A percentile compares a stretch with the other conserved stretches of the same genome.
Evolutionary conservation across 2,797 vertebrate species (phyloP).

Genomic region (Setipinna tenuifilis): DNA sequence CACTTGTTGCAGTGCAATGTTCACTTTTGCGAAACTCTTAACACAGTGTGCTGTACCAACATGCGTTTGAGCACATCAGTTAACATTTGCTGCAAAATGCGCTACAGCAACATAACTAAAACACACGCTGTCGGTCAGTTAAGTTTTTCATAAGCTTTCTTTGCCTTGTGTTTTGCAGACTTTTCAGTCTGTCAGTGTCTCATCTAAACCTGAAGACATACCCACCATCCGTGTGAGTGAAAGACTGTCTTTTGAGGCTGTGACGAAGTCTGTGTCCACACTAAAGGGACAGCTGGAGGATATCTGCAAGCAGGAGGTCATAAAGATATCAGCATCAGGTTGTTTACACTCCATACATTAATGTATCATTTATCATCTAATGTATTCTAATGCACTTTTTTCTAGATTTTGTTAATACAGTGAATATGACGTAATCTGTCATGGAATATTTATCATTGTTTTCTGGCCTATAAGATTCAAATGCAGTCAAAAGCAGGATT

Average conservation of each 20-base stretch:
- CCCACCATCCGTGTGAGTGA: not conserved
- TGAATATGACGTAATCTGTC: not conserved
- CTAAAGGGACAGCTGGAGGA: not conserved
- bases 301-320: not conserved
- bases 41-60: too few species aligned
- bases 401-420: not conserved
- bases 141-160: too few species aligned
- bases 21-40: too few species aligned
- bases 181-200: not conserved
- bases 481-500: too few species aligned
- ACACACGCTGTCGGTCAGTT: too few species aligned
- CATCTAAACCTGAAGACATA: not conserved
- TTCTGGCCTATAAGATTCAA: too few species aligned
- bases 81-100: too few species aligned
- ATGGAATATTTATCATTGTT: too few species aligned
- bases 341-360: not conserved
- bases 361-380: not conserved
- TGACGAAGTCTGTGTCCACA: not conserved
- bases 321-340: not conserved
- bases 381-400: too few species aligned
- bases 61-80: too few species aligned
- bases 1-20: too few species aligned
- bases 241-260: not conserved
- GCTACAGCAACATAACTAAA: too few species aligned
- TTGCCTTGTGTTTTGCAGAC: not conserved